A percentile compares a stretch with the other conserved stretches of the same genome.
These are phyloP conservation scores for Galerucella nymphaeae DNA, from an alignment of 2,888 invertebrate species.

Conservation along the genomic window DNA sequence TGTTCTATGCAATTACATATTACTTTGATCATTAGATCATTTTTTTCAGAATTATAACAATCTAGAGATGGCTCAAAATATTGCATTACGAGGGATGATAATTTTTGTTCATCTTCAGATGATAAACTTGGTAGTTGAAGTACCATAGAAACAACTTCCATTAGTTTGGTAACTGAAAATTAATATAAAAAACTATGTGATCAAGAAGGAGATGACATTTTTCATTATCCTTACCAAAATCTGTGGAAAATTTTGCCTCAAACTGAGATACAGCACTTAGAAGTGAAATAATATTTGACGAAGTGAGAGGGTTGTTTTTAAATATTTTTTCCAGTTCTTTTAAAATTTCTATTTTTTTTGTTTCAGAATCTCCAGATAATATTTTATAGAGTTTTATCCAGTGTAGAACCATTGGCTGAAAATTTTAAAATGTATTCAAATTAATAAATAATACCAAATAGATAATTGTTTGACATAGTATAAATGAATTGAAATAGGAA, in stretches of 20 bases:
- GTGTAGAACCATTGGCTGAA: slow-evolving; percentile 41
- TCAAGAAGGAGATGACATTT: background rate
- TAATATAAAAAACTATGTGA: background rate
- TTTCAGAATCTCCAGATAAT: slow-evolving; percentile 41
- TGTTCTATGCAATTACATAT: slow-evolving; percentile 50
- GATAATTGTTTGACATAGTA: background rate
- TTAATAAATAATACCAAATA: slow-evolving; percentile 6
- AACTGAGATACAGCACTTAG: slow-evolving; percentile 44
- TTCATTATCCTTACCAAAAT: slow-evolving; percentile 39
- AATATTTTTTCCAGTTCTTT: slow-evolving; percentile 48
- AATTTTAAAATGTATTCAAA: slow-evolving; percentile 26
- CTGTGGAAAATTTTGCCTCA: slow-evolving; percentile 38
- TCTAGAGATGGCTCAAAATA: slow-evolving; percentile 44
- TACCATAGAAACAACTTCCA: slow-evolving; percentile 41
- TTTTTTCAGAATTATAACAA: slow-evolving; percentile 41
- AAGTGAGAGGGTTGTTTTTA: slow-evolving; percentile 49
- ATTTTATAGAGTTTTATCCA: slow-evolving; percentile 47
- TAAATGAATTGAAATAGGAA: too few species aligned
- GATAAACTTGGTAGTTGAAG: slow-evolving; percentile 41
- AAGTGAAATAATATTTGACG: slow-evolving; percentile 45
- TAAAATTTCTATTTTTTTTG: slow-evolving; percentile 45
- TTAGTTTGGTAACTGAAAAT: slow-evolving; percentile 47
- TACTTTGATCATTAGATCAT: slow-evolving; percentile 43
- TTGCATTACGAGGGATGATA: slow-evolving; percentile 39
- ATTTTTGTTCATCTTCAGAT: slow-evolving; percentile 42